Evolutionary conservation across 2,797 vertebrate species (phyloP).

Genomic region (Chromis chromis): DNA sequence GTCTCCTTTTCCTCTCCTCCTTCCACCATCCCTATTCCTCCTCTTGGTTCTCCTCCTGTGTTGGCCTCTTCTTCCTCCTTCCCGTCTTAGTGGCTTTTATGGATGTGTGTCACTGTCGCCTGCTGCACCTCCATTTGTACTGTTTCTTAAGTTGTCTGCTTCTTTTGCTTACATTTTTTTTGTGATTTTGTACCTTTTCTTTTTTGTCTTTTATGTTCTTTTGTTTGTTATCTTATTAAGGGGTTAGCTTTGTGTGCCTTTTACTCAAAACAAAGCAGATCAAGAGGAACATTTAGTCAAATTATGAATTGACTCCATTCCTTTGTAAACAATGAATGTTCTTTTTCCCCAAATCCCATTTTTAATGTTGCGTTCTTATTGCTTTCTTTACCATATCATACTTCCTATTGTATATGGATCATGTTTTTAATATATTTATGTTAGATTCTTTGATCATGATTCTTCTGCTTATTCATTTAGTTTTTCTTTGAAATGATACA

Average conservation of each 20-base stretch:
- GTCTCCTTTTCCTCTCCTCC: conserved; percentile 62
- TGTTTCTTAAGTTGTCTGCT: conserved; percentile 11
- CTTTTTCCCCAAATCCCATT: neutral
- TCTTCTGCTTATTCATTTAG: neutral
- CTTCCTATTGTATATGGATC: neutral
- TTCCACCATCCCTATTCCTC: conserved; percentile 50
- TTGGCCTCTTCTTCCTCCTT: conserved; percentile 58
- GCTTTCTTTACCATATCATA: neutral
- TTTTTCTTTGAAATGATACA: neutral
- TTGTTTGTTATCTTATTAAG: conserved; percentile 9
- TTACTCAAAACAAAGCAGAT: conserved; percentile 14
- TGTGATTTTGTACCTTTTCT: conserved; percentile 1
- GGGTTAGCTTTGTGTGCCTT: conserved; percentile 47
- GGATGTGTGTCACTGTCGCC: conserved; percentile 34
- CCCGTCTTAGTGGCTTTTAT: conserved; percentile 49
- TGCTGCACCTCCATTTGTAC: conserved; percentile 26
- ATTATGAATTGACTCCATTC: neutral
- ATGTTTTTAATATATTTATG: conserved; percentile 3
- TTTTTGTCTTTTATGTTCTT: conserved; percentile 5
- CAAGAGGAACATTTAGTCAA: neutral
- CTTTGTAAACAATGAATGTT: neutral
- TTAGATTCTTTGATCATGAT: neutral
- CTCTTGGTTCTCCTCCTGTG: conserved; percentile 51
- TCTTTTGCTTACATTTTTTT: neutral
- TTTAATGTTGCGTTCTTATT: neutral